phyloP scores from a whole-genome alignment of 2,888 invertebrate genomes.

The Polydrusus tereticollis region DNA sequence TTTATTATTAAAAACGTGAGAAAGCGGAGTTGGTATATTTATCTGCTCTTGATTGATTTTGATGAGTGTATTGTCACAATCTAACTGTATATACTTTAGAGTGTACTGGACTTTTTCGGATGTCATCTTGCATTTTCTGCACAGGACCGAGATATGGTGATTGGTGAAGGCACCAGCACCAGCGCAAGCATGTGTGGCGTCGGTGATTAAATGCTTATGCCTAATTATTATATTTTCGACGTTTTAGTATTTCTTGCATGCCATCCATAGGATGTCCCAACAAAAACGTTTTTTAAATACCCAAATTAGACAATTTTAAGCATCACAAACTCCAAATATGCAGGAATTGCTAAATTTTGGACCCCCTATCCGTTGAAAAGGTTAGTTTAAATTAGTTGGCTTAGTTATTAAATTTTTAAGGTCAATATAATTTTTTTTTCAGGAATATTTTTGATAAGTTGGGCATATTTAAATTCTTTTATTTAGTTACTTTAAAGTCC shows the following conservation, averaged over 20 bases:
- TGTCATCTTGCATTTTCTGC: constrained; percentile 61
- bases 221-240: constrained; percentile 14
- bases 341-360: constrained; percentile 9
- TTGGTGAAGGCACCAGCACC: constrained; percentile 67
- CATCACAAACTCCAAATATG: not conserved
- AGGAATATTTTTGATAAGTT: not conserved
- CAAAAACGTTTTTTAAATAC: constrained; percentile 29
- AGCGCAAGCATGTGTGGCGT: constrained; percentile 64
- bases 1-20: too few species aligned
- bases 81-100: constrained; percentile 50
- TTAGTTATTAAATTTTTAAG: not conserved
- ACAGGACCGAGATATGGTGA: constrained; percentile 61
- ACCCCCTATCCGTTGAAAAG: constrained; percentile 9
- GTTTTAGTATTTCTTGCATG: constrained; percentile 40
- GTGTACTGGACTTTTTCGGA: constrained; percentile 57
- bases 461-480: not conserved
- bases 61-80: constrained; percentile 52
- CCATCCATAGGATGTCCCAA: constrained; percentile 42
- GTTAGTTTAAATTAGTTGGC: constrained; percentile 25
- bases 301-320: not conserved
- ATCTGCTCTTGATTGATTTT: constrained; percentile 47
- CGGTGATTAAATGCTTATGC: constrained; percentile 53
- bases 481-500: not conserved
- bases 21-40: constrained; percentile 46
- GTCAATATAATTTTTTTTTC: constrained; percentile 8